These are phyloP conservation scores for Pterois miles DNA, from an alignment of 2,797 vertebrate genomes.

Conservation along the genomic window DNA sequence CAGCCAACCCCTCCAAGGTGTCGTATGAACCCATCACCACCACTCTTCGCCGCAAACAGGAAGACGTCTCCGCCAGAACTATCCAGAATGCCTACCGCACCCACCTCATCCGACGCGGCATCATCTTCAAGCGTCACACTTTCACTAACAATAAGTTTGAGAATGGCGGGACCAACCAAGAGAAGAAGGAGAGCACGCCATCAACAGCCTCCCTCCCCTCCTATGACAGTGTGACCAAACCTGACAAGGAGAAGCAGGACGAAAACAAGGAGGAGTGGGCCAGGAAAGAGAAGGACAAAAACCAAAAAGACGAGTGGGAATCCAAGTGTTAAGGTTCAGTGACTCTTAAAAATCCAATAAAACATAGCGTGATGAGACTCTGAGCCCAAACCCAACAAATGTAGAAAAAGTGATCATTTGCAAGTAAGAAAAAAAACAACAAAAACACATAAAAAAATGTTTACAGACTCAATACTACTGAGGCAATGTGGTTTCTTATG, in stretches of 20 bases:
- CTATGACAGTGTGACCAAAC: constrained; percentile 99
- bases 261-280: constrained; percentile 91
- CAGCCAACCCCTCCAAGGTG: constrained; percentile 99
- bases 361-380: constrained; percentile 73
- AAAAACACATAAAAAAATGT: constrained; percentile 82
- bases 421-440: constrained; percentile 78
- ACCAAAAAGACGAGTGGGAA: constrained; percentile 96
- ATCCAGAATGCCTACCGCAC: constrained; percentile 95
- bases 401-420: constrained; percentile 83
- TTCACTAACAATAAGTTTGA: constrained; percentile 89
- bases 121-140: constrained; percentile 87
- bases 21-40: constrained; percentile 99
- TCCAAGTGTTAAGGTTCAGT: constrained; percentile 91
- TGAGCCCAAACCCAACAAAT: constrained; percentile 79
- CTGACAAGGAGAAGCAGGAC: constrained; percentile 97
- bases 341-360: constrained; percentile 62
- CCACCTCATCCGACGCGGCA: constrained; percentile 90
- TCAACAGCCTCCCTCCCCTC: constrained; percentile 99
- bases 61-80: constrained; percentile 92
- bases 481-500: constrained; percentile 84
- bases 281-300: constrained; percentile 91
- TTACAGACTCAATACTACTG: constrained; percentile 92
- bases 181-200: constrained; percentile 96
- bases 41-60: constrained; percentile 97
- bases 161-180: constrained; percentile 92